Percentiles rank a stretch among this genome's conserved stretches.
Conservation (phyloP, 2,888 invertebrate species). For the Mythimna loreyi region DNA sequence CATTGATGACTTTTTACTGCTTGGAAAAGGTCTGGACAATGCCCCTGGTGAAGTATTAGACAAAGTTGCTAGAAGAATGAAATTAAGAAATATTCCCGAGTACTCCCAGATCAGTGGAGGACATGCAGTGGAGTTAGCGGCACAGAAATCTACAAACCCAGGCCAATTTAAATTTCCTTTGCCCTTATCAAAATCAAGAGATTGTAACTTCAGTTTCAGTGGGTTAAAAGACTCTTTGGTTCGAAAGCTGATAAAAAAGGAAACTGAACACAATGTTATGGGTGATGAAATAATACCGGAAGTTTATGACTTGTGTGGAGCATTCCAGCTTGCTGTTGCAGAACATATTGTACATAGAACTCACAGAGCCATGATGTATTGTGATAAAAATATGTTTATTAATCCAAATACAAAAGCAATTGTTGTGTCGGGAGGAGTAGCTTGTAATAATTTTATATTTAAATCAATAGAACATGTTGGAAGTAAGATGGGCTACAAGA, state of each 20-base stretch:
- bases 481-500: constrained; percentile 91
- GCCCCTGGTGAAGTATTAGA: constrained; percentile 98
- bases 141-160: constrained; percentile 92
- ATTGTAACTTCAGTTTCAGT: constrained; percentile 98
- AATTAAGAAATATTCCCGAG: constrained; percentile 94
- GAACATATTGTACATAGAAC: constrained; percentile 95
- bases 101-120: constrained; percentile 95
- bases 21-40: constrained; percentile 95
- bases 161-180: constrained; percentile 92
- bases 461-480: constrained; percentile 93
- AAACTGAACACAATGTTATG: constrained; percentile 89
- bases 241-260: constrained; percentile 90
- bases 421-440: constrained; percentile 98
- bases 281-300: constrained; percentile 94
- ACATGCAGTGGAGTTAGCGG: constrained; percentile 95
- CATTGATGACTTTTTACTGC: constrained; percentile 94
- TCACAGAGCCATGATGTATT: constrained; percentile 95
- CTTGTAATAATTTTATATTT: constrained; percentile 96
- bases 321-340: constrained; percentile 94
- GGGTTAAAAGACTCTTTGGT: constrained; percentile 93
- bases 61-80: constrained; percentile 96
- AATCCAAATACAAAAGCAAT: constrained; percentile 88
- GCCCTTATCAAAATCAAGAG: constrained; percentile 91
- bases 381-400: constrained; percentile 91
- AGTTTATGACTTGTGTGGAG: constrained; percentile 96